These are phyloP conservation scores for Drosophila sproati DNA, from an alignment of 1,140 invertebrate species.

Conservation along the genomic window DNA sequence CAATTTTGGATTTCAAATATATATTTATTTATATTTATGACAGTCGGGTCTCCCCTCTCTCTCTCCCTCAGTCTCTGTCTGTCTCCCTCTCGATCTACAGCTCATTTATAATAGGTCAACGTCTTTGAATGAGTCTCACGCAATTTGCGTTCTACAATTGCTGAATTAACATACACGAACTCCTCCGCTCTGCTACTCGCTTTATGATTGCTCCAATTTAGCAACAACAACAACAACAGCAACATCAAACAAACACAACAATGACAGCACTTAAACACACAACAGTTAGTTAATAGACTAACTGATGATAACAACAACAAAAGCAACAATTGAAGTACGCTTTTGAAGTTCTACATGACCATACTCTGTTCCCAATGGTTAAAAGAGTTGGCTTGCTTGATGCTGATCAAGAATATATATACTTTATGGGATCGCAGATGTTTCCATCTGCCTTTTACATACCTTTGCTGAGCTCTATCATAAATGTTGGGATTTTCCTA, in stretches of 20 bases:
- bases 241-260: conserved; percentile 22
- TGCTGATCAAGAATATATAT: too few relatives aligned
- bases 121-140: conserved; percentile 60
- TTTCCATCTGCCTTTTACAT: too few relatives aligned
- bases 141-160: conserved; percentile 66
- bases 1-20: too few relatives aligned
- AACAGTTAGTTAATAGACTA: conserved; percentile 34
- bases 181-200: conserved; percentile 1
- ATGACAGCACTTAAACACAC: conserved; percentile 32
- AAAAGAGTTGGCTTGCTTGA: too few relatives aligned
- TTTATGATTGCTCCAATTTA: conserved; percentile 41
- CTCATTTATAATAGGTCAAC: conserved; percentile 29
- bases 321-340: neutral
- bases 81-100: neutral
- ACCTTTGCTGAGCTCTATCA: too few relatives aligned
- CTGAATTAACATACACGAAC: conserved; percentile 54
- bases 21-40: too few relatives aligned
- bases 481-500: too few relatives aligned
- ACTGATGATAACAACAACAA: neutral
- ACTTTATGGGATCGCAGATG: too few relatives aligned
- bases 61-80: neutral
- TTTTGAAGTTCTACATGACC: too few relatives aligned
- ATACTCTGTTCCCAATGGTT: too few relatives aligned
- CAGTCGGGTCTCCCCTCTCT: neutral
- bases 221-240: conserved; percentile 17